These are phyloP conservation scores for Pelochelys cantorii DNA, from an alignment of 2,797 vertebrate species.

Conservation along the genomic window DNA sequence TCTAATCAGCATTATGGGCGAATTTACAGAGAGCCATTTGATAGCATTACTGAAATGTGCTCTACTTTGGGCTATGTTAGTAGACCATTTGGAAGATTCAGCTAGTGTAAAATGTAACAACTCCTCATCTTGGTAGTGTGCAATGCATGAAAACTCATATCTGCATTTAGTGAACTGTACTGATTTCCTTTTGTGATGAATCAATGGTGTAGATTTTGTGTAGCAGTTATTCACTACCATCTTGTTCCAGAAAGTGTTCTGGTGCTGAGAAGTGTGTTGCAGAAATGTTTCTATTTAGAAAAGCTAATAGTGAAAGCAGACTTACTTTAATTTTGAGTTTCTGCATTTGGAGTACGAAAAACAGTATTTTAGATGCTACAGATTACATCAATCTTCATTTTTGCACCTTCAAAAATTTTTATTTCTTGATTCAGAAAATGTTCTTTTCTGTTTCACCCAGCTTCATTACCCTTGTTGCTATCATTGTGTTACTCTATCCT, in stretches of 20 bases:
- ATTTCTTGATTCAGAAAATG: background rate
- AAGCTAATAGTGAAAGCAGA: background rate
- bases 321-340: background rate
- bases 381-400: background rate
- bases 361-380: background rate
- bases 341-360: background rate
- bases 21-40: background rate
- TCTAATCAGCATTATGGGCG: background rate
- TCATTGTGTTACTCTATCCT: background rate
- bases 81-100: background rate
- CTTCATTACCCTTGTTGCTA: background rate
- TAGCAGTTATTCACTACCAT: background rate
- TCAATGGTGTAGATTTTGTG: background rate
- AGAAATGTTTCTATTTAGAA: background rate
- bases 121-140: background rate
- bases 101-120: background rate
- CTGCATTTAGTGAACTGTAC: background rate
- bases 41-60: background rate
- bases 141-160: background rate
- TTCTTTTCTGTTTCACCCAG: background rate
- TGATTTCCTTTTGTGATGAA: background rate
- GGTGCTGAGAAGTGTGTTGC: background rate
- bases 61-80: background rate
- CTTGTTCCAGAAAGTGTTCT: background rate
- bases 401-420: background rate